Conservation (phyloP, 2,797 vertebrate species). For the Novumbra hubbsi region DNA sequence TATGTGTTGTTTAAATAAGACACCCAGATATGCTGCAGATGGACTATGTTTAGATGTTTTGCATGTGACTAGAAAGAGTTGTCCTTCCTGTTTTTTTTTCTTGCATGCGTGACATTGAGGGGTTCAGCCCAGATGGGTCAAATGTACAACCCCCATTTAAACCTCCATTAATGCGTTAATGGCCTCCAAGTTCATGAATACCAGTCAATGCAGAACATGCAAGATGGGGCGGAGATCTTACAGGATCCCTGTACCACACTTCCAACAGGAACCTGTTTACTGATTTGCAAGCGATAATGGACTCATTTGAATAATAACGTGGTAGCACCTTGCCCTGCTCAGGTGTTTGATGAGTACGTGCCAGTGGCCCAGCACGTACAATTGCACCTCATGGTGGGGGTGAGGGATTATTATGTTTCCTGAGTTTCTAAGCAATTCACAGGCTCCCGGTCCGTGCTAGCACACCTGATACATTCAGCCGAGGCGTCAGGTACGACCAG, state of each 20-base stretch:
- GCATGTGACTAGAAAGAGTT: neutral
- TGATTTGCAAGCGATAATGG: constrained; percentile 7
- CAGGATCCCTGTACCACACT: neutral
- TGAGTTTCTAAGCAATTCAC: neutral
- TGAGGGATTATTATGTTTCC: neutral
- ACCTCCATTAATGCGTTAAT: neutral
- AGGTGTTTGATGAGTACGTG: neutral
- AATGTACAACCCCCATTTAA: neutral
- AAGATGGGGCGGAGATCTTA: neutral
- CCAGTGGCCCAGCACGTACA: neutral
- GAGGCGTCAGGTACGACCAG: constrained; percentile 6
- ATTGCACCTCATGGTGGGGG: neutral
- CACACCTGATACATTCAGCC: neutral
- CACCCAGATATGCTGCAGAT: neutral
- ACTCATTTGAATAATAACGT: neutral
- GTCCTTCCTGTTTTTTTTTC: neutral
- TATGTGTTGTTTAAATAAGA: neutral
- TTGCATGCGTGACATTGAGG: neutral
- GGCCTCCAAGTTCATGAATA: neutral
- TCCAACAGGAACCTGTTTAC: neutral
- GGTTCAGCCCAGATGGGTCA: neutral
- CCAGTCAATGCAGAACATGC: neutral
- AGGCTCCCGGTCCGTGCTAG: neutral
- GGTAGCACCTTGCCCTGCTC: constrained; percentile 1
- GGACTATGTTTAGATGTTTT: neutral